Evolutionary conservation across 1,140 invertebrate species (phyloP).

Genomic region (Philaenus spumarius): DNA sequence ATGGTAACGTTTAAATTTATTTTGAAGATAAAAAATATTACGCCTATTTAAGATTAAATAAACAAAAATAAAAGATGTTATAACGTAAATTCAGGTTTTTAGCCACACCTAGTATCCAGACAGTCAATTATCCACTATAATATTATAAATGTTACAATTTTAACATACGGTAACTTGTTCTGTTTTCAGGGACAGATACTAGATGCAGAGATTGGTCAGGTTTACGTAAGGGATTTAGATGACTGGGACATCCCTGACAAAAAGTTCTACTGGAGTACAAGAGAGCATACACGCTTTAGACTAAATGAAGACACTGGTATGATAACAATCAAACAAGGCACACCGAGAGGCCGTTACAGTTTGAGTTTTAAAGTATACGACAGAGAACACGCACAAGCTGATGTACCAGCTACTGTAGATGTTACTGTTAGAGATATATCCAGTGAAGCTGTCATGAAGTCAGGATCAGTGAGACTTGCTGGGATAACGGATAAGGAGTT

Average conservation of each 20-base stretch:
- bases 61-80: too few species aligned
- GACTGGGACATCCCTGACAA: constrained; percentile 97
- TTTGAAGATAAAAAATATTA: too few species aligned
- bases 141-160: constrained; percentile 19
- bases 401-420: constrained; percentile 74
- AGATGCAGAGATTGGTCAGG: constrained; percentile 86
- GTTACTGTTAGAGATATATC: constrained; percentile 89
- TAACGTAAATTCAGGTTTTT: too few species aligned
- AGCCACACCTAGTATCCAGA: too few species aligned
- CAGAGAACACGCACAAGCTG: constrained; percentile 82
- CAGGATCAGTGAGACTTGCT: constrained; percentile 84
- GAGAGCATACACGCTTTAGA: constrained; percentile 74
- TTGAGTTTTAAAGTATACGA: constrained; percentile 80
- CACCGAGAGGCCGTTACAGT: constrained; percentile 75
- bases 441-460: constrained; percentile 89
- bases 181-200: constrained; percentile 71
- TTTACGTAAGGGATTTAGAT: constrained; percentile 92
- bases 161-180: too few species aligned
- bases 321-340: constrained; percentile 88
- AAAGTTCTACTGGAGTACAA: constrained; percentile 84
- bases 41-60: too few species aligned
- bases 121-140: too few species aligned
- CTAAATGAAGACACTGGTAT: constrained; percentile 86
- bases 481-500: constrained; percentile 96
- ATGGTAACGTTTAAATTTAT: too few species aligned